Base-by-base conservation (phyloP, 2,888 invertebrate genomes). In the Deilephila elpenor region DNA sequence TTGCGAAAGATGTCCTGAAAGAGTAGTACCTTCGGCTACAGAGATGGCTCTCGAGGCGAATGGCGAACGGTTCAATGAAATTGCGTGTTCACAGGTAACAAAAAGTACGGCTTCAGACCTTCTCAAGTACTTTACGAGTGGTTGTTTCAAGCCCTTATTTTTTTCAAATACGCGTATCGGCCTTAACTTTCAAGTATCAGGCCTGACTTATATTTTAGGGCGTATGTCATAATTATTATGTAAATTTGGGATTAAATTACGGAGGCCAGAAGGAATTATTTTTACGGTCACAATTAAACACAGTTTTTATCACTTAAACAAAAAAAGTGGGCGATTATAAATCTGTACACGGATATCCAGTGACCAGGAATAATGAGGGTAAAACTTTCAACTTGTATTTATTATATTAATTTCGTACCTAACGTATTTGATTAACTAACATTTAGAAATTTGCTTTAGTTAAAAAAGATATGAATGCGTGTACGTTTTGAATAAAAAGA, bases 31-130 rank as follows among this genome's bases (percentile, higher is more conserved):
- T 44, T 44, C 44, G 14, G 73, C 73, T 70, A 60, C 7, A 75
- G 73, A 73, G 78, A 79, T 74, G 82, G 74, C 56, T 61, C 74
- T 73, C 70, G 75, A 75, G 72, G 29, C 79, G 77, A 83, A 80
- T 75, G 75, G 75, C 75, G 81, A 80, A 78, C 78, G 84, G 82
- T 79, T 84, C 82, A 83, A 83, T 85, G 79, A 79, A 82, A 85
- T 76, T 82, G 79, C 79, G 79, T 75, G 76, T 77, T 81, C 80
- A 78, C 78, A 79, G 79, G 79, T 78, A 56, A 56, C 56, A 25
- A 71, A 62, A 73, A 77, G 76, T 71, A 73, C 74, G 75, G 70
- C 77, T 79, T 76, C 72, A 79, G 75, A 78, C 82, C 82, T 78
- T 82, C 80, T 80, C 74, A 75, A 85, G 83, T 78, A 76, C 75